These are phyloP conservation scores for Drosophila suboccidentalis DNA, from an alignment of 2,888 invertebrate genomes.

Conservation along the genomic window DNA sequence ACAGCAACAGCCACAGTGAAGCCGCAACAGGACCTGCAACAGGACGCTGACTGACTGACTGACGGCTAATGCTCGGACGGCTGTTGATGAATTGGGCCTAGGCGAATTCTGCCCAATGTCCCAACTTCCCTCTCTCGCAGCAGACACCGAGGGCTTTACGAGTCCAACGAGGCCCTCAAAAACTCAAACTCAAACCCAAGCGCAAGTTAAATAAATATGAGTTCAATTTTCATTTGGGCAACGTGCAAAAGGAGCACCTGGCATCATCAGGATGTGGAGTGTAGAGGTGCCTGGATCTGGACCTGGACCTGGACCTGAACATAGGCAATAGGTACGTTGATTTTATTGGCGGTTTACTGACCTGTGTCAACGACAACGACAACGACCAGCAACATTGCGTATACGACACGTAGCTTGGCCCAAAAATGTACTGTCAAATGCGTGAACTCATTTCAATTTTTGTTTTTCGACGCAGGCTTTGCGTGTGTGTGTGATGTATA, in stretches of 20 bases:
- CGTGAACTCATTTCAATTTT: slow-evolving; percentile 73
- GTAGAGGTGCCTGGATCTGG: background rate
- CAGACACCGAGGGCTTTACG: slow-evolving; percentile 6
- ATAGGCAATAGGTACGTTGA: slow-evolving; percentile 61
- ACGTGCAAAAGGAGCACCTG: slow-evolving; percentile 37
- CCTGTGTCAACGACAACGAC: slow-evolving; percentile 66
- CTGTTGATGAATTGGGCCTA: slow-evolving; percentile 81
- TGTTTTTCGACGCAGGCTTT: slow-evolving; percentile 9
- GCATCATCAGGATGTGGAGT: background rate
- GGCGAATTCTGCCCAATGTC: slow-evolving; percentile 25
- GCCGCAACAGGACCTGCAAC: slow-evolving; percentile 31
- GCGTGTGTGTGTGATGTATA: slow-evolving; percentile 3
- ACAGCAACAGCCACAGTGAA: slow-evolving; percentile 14
- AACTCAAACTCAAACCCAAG: slow-evolving; percentile 27
- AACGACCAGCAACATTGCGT: slow-evolving; percentile 57
- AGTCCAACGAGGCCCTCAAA: background rate
- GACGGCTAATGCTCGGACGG: slow-evolving; percentile 68
- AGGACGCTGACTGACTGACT: slow-evolving; percentile 30
- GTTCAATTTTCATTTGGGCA: slow-evolving; percentile 80
- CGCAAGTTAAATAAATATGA: slow-evolving; percentile 80
- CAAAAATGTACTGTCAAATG: slow-evolving; percentile 56
- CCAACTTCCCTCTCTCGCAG: background rate
- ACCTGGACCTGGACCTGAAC: background rate
- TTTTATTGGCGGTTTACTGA: slow-evolving; percentile 82
- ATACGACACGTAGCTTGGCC: slow-evolving; percentile 65